These are phyloP conservation scores for Catagonus wagneri DNA, from an alignment of 2,113 vertebrate species.

Conservation along the genomic window DNA sequence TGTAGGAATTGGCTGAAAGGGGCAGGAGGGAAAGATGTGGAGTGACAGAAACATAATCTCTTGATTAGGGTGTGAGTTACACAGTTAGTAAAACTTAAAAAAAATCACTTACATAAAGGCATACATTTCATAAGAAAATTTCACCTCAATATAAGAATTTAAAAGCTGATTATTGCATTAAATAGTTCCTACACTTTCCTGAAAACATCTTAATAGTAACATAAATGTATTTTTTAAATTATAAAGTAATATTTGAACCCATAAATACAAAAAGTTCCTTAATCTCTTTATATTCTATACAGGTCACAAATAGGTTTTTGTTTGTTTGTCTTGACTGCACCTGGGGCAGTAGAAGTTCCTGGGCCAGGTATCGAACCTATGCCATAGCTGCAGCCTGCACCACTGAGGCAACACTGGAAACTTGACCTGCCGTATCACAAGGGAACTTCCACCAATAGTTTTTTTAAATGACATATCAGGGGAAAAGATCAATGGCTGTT, in stretches of 20 bases:
- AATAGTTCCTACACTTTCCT: background rate
- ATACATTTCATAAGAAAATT: background rate
- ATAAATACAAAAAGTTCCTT: background rate
- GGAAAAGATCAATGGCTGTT: background rate
- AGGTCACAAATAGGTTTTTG: background rate
- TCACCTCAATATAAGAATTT: slow-evolving; percentile 16
- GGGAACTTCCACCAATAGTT: too few relatives aligned
- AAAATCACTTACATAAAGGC: background rate
- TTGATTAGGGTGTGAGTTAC: background rate
- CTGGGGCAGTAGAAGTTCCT: too few relatives aligned
- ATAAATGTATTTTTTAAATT: background rate
- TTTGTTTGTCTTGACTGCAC: too few relatives aligned
- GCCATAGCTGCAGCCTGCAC: too few relatives aligned
- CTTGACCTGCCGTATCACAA: too few relatives aligned
- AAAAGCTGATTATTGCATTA: background rate
- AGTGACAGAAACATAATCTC: background rate
- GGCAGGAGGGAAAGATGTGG: background rate
- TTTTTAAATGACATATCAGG: background rate
- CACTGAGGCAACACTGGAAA: too few relatives aligned
- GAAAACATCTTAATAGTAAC: background rate
- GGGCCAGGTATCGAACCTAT: too few relatives aligned
- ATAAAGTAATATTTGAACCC: background rate
- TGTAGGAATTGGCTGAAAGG: background rate
- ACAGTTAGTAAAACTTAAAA: background rate
- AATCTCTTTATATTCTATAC: background rate